These are phyloP conservation scores for Troglohyphantes excavatus DNA, from an alignment of 2,888 invertebrate genomes.

Conservation along the genomic window DNA sequence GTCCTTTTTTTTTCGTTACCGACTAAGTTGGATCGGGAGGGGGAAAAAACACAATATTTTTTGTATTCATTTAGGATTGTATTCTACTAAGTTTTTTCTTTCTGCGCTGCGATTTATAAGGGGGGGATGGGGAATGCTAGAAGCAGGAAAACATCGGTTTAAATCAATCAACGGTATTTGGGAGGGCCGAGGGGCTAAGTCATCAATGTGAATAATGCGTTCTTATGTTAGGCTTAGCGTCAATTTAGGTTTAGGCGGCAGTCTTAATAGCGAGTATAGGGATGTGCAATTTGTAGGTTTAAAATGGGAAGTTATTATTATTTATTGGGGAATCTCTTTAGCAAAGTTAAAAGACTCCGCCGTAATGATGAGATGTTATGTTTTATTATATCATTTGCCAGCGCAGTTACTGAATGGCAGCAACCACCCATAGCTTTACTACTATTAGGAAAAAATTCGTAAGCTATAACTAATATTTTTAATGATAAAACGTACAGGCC, in stretches of 20 bases:
- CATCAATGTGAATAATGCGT: conserved; percentile 61
- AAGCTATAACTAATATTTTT: too few species aligned
- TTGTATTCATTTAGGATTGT: conserved; percentile 26
- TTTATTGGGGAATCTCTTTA: not conserved
- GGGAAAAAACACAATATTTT: conserved; percentile 3
- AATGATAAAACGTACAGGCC: too few species aligned
- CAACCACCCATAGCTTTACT: too few species aligned
- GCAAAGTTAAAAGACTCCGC: too few species aligned
- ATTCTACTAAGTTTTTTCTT: conserved; percentile 51
- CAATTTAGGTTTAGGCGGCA: conserved; percentile 50
- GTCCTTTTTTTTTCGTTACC: conserved; percentile 27
- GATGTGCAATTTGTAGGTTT: conserved; percentile 46
- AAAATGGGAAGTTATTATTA: conserved; percentile 10
- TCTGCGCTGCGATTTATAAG: conserved; percentile 44
- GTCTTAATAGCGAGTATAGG: not conserved
- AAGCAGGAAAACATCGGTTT: conserved; percentile 44
- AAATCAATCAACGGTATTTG: conserved; percentile 67
- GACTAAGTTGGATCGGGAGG: not conserved
- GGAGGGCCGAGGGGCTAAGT: conserved; percentile 37
- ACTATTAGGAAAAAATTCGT: too few species aligned
- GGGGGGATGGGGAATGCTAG: conserved; percentile 10
- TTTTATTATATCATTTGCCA: too few species aligned
- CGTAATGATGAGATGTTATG: too few species aligned
- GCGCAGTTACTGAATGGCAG: too few species aligned
- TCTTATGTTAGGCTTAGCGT: conserved; percentile 38